A percentile compares a stretch with the other conserved stretches of the same genome.
Conservation (phyloP, 2,797 vertebrate species). For the Lagocephalus sceleratus region DNA sequence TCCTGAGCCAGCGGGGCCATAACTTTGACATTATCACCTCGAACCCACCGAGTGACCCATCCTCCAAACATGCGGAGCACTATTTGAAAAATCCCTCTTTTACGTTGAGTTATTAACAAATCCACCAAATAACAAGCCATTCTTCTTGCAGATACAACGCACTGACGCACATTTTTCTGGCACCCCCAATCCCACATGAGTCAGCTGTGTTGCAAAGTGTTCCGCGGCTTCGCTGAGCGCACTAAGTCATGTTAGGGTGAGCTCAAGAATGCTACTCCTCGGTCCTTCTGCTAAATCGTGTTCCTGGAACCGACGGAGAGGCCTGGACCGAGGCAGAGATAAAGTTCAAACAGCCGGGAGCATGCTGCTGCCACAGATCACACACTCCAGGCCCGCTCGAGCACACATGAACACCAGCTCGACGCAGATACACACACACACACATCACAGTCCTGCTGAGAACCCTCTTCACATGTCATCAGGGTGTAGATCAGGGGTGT, state of each 20-base stretch:
- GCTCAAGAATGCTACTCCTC: slow-evolving; percentile 49
- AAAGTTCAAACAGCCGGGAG: slow-evolving; percentile 70
- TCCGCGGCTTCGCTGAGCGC: slow-evolving; percentile 32
- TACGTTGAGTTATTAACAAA: slow-evolving; percentile 39
- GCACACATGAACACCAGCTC: neutral
- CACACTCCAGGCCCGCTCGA: slow-evolving; percentile 45
- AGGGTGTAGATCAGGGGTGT: slow-evolving; percentile 65
- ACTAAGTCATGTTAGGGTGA: slow-evolving; percentile 48
- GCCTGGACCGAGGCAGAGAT: slow-evolving; percentile 58
- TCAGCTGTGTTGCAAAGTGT: slow-evolving; percentile 57
- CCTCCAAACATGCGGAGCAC: slow-evolving; percentile 32
- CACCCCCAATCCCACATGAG: slow-evolving; percentile 35
- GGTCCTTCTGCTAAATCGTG: slow-evolving; percentile 53
- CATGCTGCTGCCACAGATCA: slow-evolving; percentile 57
- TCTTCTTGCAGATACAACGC: slow-evolving; percentile 32
- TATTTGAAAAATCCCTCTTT: slow-evolving; percentile 57
- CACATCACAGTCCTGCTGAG: slow-evolving; percentile 56
- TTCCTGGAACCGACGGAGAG: slow-evolving; percentile 68
- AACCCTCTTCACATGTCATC: slow-evolving; percentile 76
- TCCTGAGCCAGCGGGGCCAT: slow-evolving; percentile 16
- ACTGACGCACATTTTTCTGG: slow-evolving; percentile 54
- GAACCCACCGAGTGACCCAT: neutral
- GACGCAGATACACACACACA: slow-evolving; percentile 30
- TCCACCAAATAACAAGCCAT: slow-evolving; percentile 33
- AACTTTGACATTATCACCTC: slow-evolving; percentile 17